These are phyloP conservation scores for Eulemur rubriventer DNA, from an alignment of 2,797 vertebrate genomes.

Conservation along the genomic window DNA sequence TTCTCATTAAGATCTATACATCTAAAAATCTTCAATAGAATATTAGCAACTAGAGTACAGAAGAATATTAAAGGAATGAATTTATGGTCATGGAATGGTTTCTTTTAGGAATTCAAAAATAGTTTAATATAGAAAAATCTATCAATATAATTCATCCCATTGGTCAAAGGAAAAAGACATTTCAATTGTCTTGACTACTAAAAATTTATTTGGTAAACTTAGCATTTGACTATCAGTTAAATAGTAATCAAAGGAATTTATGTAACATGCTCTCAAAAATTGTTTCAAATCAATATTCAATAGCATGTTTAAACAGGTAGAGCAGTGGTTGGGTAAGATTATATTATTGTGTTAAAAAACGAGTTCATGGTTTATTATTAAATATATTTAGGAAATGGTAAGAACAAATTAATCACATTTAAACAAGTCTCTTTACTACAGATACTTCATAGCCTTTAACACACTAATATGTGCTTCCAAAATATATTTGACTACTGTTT, in stretches of 20 bases:
- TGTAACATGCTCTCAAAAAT: background rate
- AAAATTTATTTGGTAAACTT: conserved; percentile 14
- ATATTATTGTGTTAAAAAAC: background rate
- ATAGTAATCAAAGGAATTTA: conserved; percentile 1
- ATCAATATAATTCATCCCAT: background rate
- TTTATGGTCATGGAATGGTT: background rate
- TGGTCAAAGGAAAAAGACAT: conserved; percentile 10
- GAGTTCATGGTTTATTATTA: background rate
- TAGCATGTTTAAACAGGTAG: background rate
- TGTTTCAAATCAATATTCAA: background rate
- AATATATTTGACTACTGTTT: background rate
- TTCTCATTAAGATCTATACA: background rate
- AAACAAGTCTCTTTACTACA: background rate
- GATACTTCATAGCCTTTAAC: background rate
- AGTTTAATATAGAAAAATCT: background rate
- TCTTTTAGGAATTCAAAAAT: background rate
- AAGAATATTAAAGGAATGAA: background rate
- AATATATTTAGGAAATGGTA: background rate
- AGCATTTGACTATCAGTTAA: background rate
- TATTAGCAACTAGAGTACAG: conserved; percentile 15
- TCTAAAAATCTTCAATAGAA: background rate
- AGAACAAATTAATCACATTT: background rate
- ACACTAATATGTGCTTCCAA: background rate
- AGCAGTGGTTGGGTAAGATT: background rate
- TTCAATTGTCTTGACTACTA: conserved; percentile 2